Evolutionary conservation across 2,888 invertebrate genomes (phyloP).

Genomic region (Ormia ochracea): DNA sequence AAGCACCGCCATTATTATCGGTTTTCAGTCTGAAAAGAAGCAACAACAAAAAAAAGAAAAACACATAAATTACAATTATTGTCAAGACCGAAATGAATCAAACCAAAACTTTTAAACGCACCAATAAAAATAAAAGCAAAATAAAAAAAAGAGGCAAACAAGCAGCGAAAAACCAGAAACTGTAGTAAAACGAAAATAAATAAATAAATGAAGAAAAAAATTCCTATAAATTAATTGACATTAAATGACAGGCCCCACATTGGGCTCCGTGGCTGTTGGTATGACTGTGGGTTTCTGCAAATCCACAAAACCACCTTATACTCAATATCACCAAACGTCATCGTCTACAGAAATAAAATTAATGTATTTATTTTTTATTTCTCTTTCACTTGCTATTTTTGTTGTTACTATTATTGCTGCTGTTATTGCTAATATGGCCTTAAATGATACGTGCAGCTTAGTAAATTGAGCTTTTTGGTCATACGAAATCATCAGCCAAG

Average conservation of each 20-base stretch:
- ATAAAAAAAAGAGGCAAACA: background rate
- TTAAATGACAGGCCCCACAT: constrained; percentile 74
- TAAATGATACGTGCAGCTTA: constrained; percentile 59
- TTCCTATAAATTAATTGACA: constrained; percentile 74
- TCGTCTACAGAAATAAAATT: constrained; percentile 62
- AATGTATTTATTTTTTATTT: constrained; percentile 56
- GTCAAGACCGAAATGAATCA: constrained; percentile 45
- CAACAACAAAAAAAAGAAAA: constrained; percentile 26
- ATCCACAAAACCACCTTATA: constrained; percentile 58
- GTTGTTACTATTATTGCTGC: constrained; percentile 11
- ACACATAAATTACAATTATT: constrained; percentile 61
- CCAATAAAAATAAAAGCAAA: constrained; percentile 3
- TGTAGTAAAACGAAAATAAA: constrained; percentile 16
- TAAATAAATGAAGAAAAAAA: constrained; percentile 26
- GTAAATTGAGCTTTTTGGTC: constrained; percentile 56
- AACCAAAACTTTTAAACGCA: constrained; percentile 37
- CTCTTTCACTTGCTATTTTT: constrained; percentile 19
- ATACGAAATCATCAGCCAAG: constrained; percentile 45
- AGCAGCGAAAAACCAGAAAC: constrained; percentile 27
- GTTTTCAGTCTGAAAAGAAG: constrained; percentile 82
- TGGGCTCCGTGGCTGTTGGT: constrained; percentile 51
- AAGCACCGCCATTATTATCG: constrained; percentile 88
- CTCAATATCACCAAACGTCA: constrained; percentile 63
- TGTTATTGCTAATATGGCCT: constrained; percentile 49
- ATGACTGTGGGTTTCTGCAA: constrained; percentile 52